Base-by-base conservation (phyloP, 2,797 vertebrate genomes). In the Anabacerthia variegaticeps region DNA sequence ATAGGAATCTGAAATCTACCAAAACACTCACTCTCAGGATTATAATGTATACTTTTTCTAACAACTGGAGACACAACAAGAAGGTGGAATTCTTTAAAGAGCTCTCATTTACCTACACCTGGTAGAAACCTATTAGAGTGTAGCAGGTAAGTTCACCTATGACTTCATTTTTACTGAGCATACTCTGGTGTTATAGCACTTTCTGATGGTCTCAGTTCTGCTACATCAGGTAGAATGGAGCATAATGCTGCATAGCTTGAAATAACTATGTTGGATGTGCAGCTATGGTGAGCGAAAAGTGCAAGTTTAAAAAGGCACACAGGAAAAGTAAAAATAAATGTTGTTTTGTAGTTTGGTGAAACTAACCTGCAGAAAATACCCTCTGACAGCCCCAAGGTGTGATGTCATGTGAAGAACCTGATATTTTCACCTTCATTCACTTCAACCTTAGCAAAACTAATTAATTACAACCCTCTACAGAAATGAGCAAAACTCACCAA, bases 41-140 rank as follows among this genome's bases (percentile, higher is more conserved):
- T 61, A 36, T 55, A n/a, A 36, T 2, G 2, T 49, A 23, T 19
- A 36, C 3, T 81, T 66, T 76, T 73, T 52, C 28, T 56, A 56
- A 46, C 0, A 8, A 36, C 3, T 41, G 18, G 14, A 85, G 36
- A 51, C 20, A 24, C 9, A n/a, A 28, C 21, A 55, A 6, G 7
- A 59, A 67, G 36, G 28, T 15, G 14, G 19, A 81, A 56, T 13
- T n/a, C 12, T 56, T 74, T 39, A 43, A n/a, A 58, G 14, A 43
- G 23, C 14, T 1, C 1, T 3, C 1, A 41, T 54, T 78, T 66
- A 4, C 17, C 43, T n/a, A 54, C 5, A 12, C 3, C 10, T 66
- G 20, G 10, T 32, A 67, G 58, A 85, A 56, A 36, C 7, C 8
- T 67, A 10, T 22, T 49, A 49, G 24, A 51, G 0, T 48, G 44